A percentile compares a stretch with the other conserved stretches of the same genome.
phyloP scores from a whole-genome alignment of 2,113 vertebrate genomes.

The Cygnus buccinator region DNA sequence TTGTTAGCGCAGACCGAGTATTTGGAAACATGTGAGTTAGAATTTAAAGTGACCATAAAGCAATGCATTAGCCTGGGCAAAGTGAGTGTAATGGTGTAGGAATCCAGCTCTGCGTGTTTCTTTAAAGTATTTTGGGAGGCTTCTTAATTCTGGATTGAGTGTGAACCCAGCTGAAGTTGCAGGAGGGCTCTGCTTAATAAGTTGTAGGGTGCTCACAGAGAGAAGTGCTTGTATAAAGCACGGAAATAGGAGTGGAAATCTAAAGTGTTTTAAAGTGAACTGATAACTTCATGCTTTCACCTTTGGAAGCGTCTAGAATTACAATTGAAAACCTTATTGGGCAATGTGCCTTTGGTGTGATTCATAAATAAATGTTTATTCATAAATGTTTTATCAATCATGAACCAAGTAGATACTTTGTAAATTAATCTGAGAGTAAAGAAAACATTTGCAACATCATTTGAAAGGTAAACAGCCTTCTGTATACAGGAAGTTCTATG shows the following conservation, averaged over 20 bases:
- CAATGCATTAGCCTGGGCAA: rapidly evolving
- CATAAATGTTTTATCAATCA: neutral
- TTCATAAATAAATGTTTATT: neutral
- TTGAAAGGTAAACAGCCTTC: neutral
- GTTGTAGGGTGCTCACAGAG: neutral
- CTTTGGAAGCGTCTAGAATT: neutral
- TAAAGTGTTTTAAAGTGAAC: neutral
- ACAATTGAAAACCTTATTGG: neutral
- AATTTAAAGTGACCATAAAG: neutral
- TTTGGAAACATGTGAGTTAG: neutral
- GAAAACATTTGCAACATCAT: neutral
- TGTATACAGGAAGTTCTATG: neutral
- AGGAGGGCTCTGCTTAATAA: rapidly evolving
- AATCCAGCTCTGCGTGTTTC: rapidly evolving
- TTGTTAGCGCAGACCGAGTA: neutral
- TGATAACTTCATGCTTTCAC: neutral
- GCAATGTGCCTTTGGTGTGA: neutral
- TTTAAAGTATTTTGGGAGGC: neutral
- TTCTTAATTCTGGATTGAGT: neutral
- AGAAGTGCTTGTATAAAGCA: rapidly evolving
- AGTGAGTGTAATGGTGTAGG: neutral
- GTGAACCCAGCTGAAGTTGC: neutral
- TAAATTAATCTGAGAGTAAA: neutral
- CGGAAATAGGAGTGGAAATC: neutral
- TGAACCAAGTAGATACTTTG: neutral